These are phyloP conservation scores for Microdon myrmicae DNA, from an alignment of 2,888 invertebrate species.

Conservation along the genomic window DNA sequence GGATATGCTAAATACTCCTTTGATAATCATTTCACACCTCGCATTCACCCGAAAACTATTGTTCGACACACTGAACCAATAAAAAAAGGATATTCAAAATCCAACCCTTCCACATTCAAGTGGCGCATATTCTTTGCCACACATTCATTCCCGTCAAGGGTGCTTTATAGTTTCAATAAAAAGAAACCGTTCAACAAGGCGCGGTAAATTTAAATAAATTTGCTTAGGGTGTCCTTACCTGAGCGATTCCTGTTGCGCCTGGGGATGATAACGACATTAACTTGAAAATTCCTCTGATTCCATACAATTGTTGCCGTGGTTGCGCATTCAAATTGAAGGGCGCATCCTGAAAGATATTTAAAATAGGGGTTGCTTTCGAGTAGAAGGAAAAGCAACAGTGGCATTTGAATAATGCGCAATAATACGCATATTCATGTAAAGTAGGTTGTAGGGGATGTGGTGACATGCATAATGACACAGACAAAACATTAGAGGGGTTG, in stretches of 20 bases:
- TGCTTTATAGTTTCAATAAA: slow-evolving; percentile 24
- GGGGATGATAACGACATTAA: slow-evolving; percentile 41
- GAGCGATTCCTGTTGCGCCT: slow-evolving; percentile 11
- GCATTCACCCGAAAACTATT: too few relatives aligned
- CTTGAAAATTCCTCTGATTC: slow-evolving; percentile 29
- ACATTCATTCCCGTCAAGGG: slow-evolving; percentile 20
- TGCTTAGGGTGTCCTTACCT: slow-evolving; percentile 47
- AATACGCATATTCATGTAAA: slow-evolving; percentile 51
- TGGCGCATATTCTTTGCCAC: background rate
- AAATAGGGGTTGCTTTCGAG: slow-evolving; percentile 39
- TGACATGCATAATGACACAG: slow-evolving; percentile 14
- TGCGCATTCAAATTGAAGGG: slow-evolving; percentile 40
- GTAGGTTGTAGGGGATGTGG: slow-evolving; percentile 16
- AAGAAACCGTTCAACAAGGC: slow-evolving; percentile 24
- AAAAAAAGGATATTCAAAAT: slow-evolving; percentile 20
- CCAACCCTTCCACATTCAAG: slow-evolving; percentile 29
- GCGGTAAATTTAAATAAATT: slow-evolving; percentile 51
- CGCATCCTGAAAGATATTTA: slow-evolving; percentile 28
- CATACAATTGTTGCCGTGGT: slow-evolving; percentile 35
- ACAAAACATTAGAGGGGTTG: slow-evolving; percentile 11
- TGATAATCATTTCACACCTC: too few relatives aligned
- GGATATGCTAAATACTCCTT: slow-evolving; percentile 41
- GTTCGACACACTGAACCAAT: slow-evolving; percentile 12
- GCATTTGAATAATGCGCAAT: slow-evolving; percentile 50
- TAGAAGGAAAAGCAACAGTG: slow-evolving; percentile 17